Base-by-base conservation (phyloP, 1,140 invertebrate genomes). In the Drosophila pandora region DNA sequence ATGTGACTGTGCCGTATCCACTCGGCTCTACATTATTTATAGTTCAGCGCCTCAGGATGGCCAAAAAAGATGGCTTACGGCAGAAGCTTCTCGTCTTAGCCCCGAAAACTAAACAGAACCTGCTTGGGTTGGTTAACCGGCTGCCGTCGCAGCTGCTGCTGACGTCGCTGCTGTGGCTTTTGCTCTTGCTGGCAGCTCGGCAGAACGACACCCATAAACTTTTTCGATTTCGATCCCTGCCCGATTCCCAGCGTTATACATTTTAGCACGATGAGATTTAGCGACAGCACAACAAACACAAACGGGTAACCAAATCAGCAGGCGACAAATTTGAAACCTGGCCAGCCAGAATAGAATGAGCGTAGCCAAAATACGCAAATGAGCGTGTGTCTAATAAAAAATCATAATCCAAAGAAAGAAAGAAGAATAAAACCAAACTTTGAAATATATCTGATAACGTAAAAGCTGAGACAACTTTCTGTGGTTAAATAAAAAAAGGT, bases 11-110 rank as follows among this genome's bases (percentile, higher is more conserved):
- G 89, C 32, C 71, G 64, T 45, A 58, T 64, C 64, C 67, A 45
- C 49, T 64, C 69, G 80, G 53, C 65, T 64, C 73, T 71, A 84
- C 79, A 90, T 90, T 90, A 91, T 91, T 90, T 91, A 91, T 91
- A 91, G 76, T 67, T 78, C 77, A 76, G 62, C 61, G 41, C 13
- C 71, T 87, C 84, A 88, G 87, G 87, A 90, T 83, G 73, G 69
- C 59, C 63, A 48, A 70, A 62, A 43, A 70, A 63, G 69, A 72
- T 56, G 47, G 32, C 43, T 59, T 34, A 22, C 74, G 75, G 64
- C 83, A 88, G 83, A 88, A 88, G 70, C 84, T 88, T 88, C 83
- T 88, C 79, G 76, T 50, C 76, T 73, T 67, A 77, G 69, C 77
- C 61, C 71, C 60, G 57, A 89, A 83, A 84, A 84, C 60, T 75